These are phyloP conservation scores for Macrotus californicus DNA, from an alignment of 2,113 vertebrate species.

Conservation along the genomic window DNA sequence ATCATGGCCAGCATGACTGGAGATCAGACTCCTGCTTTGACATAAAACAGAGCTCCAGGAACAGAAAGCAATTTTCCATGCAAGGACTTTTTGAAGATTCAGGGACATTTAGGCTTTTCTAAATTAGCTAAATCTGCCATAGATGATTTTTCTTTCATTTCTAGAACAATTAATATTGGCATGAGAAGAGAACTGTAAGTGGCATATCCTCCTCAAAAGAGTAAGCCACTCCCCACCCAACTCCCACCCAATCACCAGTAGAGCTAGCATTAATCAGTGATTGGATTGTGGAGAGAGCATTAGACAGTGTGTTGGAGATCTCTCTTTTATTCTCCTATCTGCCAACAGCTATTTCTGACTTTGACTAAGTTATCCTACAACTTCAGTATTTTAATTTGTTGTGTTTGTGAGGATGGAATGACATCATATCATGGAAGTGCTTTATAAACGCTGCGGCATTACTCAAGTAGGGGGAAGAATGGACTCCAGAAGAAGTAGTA, in stretches of 20 bases:
- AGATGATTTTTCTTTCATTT: background rate
- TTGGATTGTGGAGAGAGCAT: background rate
- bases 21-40: background rate
- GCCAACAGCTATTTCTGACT: background rate
- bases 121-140: constrained; percentile 23
- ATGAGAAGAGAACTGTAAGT: background rate
- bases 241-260: background rate
- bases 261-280: background rate
- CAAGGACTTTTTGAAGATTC: constrained; percentile 34
- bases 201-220: background rate
- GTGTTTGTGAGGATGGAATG: background rate
- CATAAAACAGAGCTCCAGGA: constrained; percentile 43
- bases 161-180: background rate
- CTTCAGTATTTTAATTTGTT: background rate
- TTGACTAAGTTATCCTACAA: background rate
- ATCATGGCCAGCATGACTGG: background rate
- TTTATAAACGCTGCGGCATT: background rate
- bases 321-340: background rate
- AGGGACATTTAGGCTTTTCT: constrained; percentile 28
- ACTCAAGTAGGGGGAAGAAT: background rate
- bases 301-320: background rate
- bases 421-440: background rate
- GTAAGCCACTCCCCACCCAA: background rate
- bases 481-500: background rate
- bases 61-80: constrained; percentile 33